These are phyloP conservation scores for Patiria miniata DNA, from an alignment of 35 echinoderm and acorn worm species.

Conservation along the genomic window DNA sequence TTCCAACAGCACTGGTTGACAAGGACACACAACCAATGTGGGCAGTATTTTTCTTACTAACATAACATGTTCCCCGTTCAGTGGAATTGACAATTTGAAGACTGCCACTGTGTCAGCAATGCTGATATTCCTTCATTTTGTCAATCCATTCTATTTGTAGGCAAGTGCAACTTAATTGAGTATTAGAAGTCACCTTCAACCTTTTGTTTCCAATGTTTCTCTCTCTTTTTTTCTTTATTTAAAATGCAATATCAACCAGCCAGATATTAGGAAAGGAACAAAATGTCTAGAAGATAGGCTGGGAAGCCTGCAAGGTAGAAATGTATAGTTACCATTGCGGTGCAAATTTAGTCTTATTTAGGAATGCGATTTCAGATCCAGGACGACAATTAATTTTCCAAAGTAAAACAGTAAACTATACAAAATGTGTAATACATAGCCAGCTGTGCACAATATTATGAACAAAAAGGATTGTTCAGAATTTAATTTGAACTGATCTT, in stretches of 20 bases:
- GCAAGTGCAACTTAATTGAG: no score
- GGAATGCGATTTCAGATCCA: neutral
- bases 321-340: neutral
- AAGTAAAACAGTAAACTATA: neutral
- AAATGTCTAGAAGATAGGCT: neutral
- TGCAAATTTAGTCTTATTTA: neutral
- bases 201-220: no score
- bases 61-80: no score
- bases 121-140: no score
- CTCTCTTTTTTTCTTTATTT: no score
- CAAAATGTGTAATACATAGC: slow-evolving; percentile 17
- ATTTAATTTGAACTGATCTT: neutral
- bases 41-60: no score
- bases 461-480: slow-evolving; percentile 17
- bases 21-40: no score
- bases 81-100: no score
- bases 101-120: no score
- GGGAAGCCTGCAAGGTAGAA: neutral
- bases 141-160: no score
- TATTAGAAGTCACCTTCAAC: no score
- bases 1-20: no score
- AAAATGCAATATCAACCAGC: slow-evolving; percentile 8
- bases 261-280: neutral
- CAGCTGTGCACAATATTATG: neutral
- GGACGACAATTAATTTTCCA: neutral